A percentile compares a stretch with the other conserved stretches of the same genome.
These are phyloP conservation scores for Gobius niger DNA, from an alignment of 2,113 vertebrate species.

Conservation along the genomic window DNA sequence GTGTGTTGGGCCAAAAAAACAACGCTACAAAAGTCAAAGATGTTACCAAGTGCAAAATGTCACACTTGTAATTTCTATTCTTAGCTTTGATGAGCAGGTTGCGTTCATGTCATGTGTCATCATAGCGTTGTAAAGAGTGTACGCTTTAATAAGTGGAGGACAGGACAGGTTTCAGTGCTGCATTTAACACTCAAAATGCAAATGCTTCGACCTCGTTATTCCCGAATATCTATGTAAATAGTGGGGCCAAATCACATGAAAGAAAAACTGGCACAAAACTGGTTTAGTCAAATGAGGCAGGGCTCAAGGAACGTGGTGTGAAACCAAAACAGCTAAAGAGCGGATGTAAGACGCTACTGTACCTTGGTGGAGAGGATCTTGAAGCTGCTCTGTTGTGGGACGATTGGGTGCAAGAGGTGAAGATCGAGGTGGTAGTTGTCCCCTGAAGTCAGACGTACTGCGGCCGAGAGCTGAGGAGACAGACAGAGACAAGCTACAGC, in stretches of 20 bases:
- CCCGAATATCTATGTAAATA: too few species aligned
- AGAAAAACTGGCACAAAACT: too few species aligned
- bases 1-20: constrained; percentile 5
- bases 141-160: too few species aligned
- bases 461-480: constrained; percentile 79
- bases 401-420: constrained; percentile 83
- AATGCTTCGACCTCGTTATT: too few species aligned
- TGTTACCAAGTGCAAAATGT: constrained; percentile 2
- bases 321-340: not conserved
- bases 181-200: too few species aligned
- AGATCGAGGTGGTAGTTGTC: constrained; percentile 84
- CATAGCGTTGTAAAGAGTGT: too few species aligned
- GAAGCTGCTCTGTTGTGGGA: constrained; percentile 89
- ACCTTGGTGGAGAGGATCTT: constrained; percentile 96
- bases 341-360: not conserved
- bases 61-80: not conserved
- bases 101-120: too few species aligned
- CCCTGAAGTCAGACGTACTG: constrained; percentile 83
- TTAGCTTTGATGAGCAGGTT: not conserved
- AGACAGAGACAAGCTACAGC: constrained; percentile 5
- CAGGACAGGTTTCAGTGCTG: too few species aligned
- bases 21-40: not conserved
- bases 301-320: too few species aligned
- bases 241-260: too few species aligned
- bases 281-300: too few species aligned